Evolutionary conservation across 2,888 invertebrate genomes (phyloP).

Genomic region (Scaptomyza flava): DNA sequence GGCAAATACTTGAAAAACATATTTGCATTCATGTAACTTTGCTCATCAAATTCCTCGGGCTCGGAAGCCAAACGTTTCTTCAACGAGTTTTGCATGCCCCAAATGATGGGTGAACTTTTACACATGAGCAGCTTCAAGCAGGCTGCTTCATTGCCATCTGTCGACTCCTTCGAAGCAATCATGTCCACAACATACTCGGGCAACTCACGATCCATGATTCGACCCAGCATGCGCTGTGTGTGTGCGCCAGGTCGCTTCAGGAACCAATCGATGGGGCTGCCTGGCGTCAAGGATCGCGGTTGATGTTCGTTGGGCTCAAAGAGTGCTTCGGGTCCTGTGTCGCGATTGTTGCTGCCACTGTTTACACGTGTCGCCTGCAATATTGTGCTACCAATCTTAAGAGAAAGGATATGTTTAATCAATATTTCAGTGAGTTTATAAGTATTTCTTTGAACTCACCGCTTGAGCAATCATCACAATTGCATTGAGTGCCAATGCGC

Average conservation of each 20-base stretch:
- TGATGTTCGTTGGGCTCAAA: slow-evolving; percentile 68
- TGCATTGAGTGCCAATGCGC: slow-evolving; percentile 92
- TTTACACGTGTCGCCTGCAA: slow-evolving; percentile 59
- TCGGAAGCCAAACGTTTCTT: slow-evolving; percentile 62
- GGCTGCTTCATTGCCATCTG: slow-evolving; percentile 87
- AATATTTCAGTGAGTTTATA: no score
- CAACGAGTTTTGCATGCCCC: slow-evolving; percentile 90
- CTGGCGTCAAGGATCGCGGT: slow-evolving; percentile 75
- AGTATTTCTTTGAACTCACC: slow-evolving; percentile 85
- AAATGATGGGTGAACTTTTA: slow-evolving; percentile 90
- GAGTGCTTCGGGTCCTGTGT: slow-evolving; percentile 67
- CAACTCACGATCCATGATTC: slow-evolving; percentile 87
- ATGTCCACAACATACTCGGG: slow-evolving; percentile 87
- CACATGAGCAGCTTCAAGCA: slow-evolving; percentile 91
- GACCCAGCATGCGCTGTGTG: slow-evolving; percentile 85
- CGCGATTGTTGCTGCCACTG: slow-evolving; percentile 12
- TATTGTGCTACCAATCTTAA: slow-evolving; percentile 77
- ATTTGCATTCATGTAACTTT: slow-evolving; percentile 69
- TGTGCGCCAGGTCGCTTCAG: slow-evolving; percentile 87
- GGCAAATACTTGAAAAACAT: slow-evolving; percentile 88
- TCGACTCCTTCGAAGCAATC: slow-evolving; percentile 85
- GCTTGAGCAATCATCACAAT: slow-evolving; percentile 93
- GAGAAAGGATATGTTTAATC: no score
- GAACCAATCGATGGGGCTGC: slow-evolving; percentile 87
- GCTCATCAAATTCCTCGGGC: slow-evolving; percentile 60